phyloP scores from a whole-genome alignment of 2,888 invertebrate genomes.

The Eupithecia centaureata region DNA sequence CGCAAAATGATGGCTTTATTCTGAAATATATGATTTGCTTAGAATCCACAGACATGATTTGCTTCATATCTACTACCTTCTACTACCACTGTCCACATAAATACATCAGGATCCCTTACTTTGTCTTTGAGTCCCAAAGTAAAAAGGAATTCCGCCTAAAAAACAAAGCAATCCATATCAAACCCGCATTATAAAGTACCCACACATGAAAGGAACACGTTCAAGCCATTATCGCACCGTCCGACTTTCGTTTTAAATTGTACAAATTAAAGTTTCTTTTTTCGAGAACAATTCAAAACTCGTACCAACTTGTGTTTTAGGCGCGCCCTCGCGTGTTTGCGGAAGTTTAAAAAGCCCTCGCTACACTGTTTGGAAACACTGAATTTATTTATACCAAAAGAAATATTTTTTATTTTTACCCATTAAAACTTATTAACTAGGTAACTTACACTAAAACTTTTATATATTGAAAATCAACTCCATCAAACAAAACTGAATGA shows the following conservation, averaged over 20 bases:
- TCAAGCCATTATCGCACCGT: conserved; percentile 72
- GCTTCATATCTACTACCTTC: no score
- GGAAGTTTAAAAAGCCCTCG: conserved; percentile 78
- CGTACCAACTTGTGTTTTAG: conserved; percentile 81
- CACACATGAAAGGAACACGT: conserved; percentile 61
- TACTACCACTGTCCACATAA: not conserved
- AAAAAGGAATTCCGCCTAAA: conserved; percentile 31
- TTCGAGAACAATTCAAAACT: conserved; percentile 80
- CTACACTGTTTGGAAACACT: conserved; percentile 47
- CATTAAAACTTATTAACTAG: no score
- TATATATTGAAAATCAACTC: no score
- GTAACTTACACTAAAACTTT: no score
- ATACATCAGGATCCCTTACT: not conserved
- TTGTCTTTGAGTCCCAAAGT: conserved; percentile 11
- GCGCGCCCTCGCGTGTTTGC: conserved; percentile 78
- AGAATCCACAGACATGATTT: not conserved
- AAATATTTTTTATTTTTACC: no score
- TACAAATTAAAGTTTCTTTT: conserved; percentile 82
- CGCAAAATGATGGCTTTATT: no score
- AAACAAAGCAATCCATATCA: conserved; percentile 42
- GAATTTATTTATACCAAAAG: not conserved
- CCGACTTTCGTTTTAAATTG: conserved; percentile 80
- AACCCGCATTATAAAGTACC: conserved; percentile 40
- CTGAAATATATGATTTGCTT: not conserved
- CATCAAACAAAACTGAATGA: no score